phyloP scores from a whole-genome alignment of 2,113 vertebrate species.

The Electrona antarctica region DNA sequence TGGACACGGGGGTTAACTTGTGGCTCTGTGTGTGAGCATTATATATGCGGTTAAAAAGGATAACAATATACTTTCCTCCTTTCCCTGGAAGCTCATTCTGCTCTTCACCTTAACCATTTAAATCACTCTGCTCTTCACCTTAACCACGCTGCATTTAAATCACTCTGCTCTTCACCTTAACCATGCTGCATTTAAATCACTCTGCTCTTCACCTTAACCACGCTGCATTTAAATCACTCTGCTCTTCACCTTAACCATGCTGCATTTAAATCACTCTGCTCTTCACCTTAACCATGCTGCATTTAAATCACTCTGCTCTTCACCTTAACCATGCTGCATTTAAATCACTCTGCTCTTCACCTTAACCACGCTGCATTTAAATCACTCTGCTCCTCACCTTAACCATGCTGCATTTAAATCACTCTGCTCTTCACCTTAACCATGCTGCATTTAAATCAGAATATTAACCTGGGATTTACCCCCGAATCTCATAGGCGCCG shows the following conservation, averaged over 20 bases:
- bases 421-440: background rate
- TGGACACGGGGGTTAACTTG: slow-evolving; percentile 27
- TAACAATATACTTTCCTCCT: background rate
- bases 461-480: no score
- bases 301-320: background rate
- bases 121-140: background rate
- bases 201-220: background rate
- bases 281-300: background rate
- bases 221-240: no score
- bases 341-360: background rate
- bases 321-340: background rate
- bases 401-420: no score
- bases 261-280: background rate
- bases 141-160: no score
- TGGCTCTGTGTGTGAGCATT: no score
- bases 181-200: no score
- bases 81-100: background rate
- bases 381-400: background rate
- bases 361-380: no score
- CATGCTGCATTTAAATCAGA: no score
- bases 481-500: no score
- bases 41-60: no score
- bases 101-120: no score
- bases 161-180: background rate
- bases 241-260: background rate